Conservation (phyloP, 2,113 vertebrate species). For the Calidris pugnax region DNA sequence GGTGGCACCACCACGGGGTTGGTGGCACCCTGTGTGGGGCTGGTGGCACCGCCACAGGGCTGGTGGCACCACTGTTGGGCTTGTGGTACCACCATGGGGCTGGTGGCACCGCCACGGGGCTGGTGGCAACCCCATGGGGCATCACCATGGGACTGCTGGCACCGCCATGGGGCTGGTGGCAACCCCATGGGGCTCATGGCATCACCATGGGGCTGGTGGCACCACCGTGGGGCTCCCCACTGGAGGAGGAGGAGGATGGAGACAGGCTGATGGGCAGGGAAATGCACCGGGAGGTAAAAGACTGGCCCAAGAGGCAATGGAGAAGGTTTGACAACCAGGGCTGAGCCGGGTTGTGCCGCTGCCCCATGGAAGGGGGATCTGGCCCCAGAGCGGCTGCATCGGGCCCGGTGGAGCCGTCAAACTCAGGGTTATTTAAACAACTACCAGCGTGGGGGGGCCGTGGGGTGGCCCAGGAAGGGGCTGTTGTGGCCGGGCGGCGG, state of each 20-base stretch:
- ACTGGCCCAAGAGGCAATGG: not conserved
- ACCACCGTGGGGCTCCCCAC: not conserved
- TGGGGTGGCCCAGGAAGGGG: not conserved
- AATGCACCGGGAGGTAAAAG: not conserved
- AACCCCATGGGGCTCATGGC: too few relatives aligned
- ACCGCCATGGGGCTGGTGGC: too few relatives aligned
- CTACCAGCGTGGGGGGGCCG: not conserved
- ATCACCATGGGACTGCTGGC: too few relatives aligned
- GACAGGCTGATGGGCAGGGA: not conserved
- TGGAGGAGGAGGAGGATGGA: not conserved
- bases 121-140: too few relatives aligned
- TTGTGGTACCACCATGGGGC: too few relatives aligned
- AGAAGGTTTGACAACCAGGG: rapidly evolving
- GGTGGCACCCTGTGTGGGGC: too few relatives aligned
- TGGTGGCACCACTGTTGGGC: too few relatives aligned
- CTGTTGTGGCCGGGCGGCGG: not conserved
- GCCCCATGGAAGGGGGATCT: rapidly evolving
- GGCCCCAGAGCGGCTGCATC: not conserved
- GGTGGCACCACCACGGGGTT: not conserved
- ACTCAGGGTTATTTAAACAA: not conserved
- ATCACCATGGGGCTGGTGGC: too few relatives aligned
- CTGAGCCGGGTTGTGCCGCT: rapidly evolving
- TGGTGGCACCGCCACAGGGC: too few relatives aligned
- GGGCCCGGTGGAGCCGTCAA: rapidly evolving
- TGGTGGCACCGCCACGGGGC: not conserved